Percentiles rank a stretch among this genome's conserved stretches.
Conservation (phyloP, 2,888 invertebrate genomes). For the Aphodius granarius region DNA sequence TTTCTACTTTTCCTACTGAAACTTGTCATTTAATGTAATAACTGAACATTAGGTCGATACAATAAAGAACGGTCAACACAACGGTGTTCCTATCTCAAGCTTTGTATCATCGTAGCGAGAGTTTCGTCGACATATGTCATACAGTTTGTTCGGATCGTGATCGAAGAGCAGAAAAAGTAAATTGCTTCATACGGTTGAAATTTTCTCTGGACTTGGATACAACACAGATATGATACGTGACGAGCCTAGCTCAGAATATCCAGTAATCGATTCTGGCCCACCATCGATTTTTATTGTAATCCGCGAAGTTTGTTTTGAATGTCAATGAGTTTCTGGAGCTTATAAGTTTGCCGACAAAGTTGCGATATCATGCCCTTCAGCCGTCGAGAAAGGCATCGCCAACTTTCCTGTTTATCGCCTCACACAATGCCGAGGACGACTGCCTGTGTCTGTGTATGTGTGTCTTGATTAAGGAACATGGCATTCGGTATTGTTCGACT, state of each 20-base stretch:
- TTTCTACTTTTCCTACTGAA: background rate
- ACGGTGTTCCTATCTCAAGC: background rate
- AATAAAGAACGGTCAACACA: background rate
- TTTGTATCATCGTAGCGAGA: background rate
- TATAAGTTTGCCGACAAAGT: constrained; percentile 14
- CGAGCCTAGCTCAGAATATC: background rate
- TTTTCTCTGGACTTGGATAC: background rate
- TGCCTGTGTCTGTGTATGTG: too few species aligned
- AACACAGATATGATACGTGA: background rate
- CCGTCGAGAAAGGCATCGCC: constrained; percentile 6
- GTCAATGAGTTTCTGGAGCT: constrained; percentile 38
- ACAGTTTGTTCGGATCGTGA: background rate
- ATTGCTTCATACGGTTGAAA: background rate
- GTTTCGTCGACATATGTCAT: background rate
- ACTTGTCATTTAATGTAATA: background rate
- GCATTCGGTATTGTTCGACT: constrained; percentile 19
- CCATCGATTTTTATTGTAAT: constrained; percentile 49
- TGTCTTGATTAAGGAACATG: constrained; percentile 12
- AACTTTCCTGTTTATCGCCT: background rate
- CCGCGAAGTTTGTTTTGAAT: constrained; percentile 47
- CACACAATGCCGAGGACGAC: background rate
- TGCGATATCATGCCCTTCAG: constrained; percentile 14
- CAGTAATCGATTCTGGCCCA: constrained; percentile 44
- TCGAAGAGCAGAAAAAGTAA: background rate
- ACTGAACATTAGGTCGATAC: background rate